These are phyloP conservation scores for Lasioglossum baleicum DNA, from an alignment of 1,140 invertebrate genomes.

Conservation along the genomic window DNA sequence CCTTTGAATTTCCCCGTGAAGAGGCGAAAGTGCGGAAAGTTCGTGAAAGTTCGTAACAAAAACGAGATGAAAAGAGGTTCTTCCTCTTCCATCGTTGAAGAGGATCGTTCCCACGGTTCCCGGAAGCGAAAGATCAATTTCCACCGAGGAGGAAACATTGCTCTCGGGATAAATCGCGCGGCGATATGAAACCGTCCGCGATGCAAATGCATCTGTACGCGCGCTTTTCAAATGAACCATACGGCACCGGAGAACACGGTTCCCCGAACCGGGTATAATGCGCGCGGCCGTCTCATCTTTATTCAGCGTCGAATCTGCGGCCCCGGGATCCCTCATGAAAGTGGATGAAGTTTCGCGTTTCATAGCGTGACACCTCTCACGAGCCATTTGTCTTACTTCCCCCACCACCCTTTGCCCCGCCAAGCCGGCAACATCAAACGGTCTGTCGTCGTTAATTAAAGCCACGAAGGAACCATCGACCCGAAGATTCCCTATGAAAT, in stretches of 20 bases:
- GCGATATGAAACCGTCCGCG: background rate
- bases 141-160: too few species aligned
- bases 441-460: slow-evolving; percentile 14
- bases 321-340: slow-evolving; percentile 40
- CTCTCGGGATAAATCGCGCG: too few species aligned
- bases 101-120: too few species aligned
- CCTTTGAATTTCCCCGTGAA: too few species aligned
- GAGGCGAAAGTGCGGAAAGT: too few species aligned
- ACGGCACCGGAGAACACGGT: background rate
- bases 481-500: background rate
- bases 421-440: background rate
- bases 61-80: too few species aligned
- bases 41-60: too few species aligned
- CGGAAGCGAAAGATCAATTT: background rate
- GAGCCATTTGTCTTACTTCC: slow-evolving; percentile 30
- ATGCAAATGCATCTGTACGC: background rate
- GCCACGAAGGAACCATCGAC: background rate
- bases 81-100: too few species aligned
- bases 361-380: slow-evolving; percentile 12
- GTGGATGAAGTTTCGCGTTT: slow-evolving; percentile 41
- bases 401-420: too few species aligned
- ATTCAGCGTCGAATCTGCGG: slow-evolving; percentile 45
- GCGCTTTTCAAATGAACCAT: slow-evolving; percentile 23
- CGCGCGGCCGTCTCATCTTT: slow-evolving; percentile 47
- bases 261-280: background rate